Evolutionary conservation across 2,113 vertebrate species (phyloP), one percentile per base, ranked within the genome.

Genomic region (Ceratotherium simum): DNA sequence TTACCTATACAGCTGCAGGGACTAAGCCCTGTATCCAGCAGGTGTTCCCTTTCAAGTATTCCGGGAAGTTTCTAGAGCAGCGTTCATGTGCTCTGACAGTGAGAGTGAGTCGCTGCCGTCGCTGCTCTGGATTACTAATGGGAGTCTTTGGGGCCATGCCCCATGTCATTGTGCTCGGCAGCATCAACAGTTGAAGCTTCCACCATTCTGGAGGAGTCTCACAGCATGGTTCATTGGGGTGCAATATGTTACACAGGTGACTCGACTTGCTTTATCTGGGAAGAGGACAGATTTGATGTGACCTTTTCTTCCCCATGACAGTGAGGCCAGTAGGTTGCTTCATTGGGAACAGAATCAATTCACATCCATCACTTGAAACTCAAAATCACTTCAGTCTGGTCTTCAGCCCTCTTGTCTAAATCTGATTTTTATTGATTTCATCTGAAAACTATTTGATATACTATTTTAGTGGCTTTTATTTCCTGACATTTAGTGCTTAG

Each of bases 401-500:
- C 3, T 92, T 87, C 2, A 92, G 0, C 12, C 6, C 16, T 72
- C 46, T 90, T 87, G 3, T 33, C 16, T 92, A 48, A 51, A 75
- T 94, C 79, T 73, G n/a, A 84, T 95, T 94, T 93, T 78, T 70
- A 76, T 51, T 90, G 48, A 91, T 95, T 95, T 25, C 18, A 82
- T 89, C 56, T 56, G n/a, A 75, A 75, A 83, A 75, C 25, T 42
- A 14, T n/a, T 94, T 76, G 25, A 33, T 80, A 27, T 42, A 36
- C 11, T 51, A 7, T 91, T 25, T 93, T 51, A 64, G n/a, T 73
- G 56, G 42, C 62, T 36, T 93, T 91, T 33, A 79, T 91, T 93
- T 93, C 7, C 64, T 67, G n/a, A 46, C 65, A 56, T 79, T 75
- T 91, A 60, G 72, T 85, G 72, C 72, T 93, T 96, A 36, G 42